A percentile compares a stretch with the other conserved stretches of the same genome.
These are phyloP conservation scores for Agriopis marginaria DNA, from an alignment of 2,888 invertebrate species.

Conservation along the genomic window DNA sequence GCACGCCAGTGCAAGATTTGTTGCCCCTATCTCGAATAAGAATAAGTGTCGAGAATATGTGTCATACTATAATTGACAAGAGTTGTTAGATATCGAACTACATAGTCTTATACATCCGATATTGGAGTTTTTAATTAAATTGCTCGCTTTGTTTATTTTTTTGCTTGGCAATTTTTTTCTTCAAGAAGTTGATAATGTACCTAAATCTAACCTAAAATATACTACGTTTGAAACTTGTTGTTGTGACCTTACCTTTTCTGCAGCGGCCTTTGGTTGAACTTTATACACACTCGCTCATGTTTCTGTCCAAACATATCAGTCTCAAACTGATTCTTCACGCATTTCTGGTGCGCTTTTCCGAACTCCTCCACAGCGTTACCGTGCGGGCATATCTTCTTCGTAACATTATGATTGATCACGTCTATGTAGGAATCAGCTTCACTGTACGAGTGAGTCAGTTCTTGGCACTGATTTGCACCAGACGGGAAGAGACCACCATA, in stretches of 20 bases:
- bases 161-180: too few relatives aligned
- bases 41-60: too few relatives aligned
- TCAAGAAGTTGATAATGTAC: too few relatives aligned
- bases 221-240: neutral
- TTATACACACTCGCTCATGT: conserved; percentile 83
- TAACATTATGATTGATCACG: conserved; percentile 70
- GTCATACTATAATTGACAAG: too few relatives aligned
- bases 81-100: too few relatives aligned
- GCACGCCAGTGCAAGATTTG: too few relatives aligned
- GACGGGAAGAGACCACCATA: conserved; percentile 82
- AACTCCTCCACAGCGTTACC: conserved; percentile 82
- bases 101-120: too few relatives aligned
- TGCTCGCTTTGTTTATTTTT: too few relatives aligned
- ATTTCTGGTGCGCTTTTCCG: conserved; percentile 83
- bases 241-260: conserved; percentile 72
- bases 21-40: too few relatives aligned
- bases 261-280: conserved; percentile 81
- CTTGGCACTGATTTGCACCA: conserved; percentile 80
- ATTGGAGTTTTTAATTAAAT: too few relatives aligned
- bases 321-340: conserved; percentile 76
- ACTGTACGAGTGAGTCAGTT: conserved; percentile 80
- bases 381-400: conserved; percentile 78
- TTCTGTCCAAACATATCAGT: conserved; percentile 71
- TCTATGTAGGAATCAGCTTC: conserved; percentile 82
- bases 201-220: too few relatives aligned